Evolutionary conservation across 1,140 invertebrate genomes (phyloP), one percentile per base, ranked within the genome.

Genomic region (Aphis craccivora): DNA sequence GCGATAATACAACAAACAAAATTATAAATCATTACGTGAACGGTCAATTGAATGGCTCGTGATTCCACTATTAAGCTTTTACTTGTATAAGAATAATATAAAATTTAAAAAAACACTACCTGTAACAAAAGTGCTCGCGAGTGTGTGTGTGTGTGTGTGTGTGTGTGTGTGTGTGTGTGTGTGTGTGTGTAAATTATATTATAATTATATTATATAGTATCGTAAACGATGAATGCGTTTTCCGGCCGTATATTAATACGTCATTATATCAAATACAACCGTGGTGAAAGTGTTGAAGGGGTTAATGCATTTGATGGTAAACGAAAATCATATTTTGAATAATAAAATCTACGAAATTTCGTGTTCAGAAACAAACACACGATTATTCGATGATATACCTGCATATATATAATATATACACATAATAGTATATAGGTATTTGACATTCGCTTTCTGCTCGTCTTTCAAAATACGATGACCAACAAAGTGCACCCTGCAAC

Each of bases 11-110:
- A 40, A n/a, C 37, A 23, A 35, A 91, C 60, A 30, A 76, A 81
- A 35, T 88, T 45, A 51, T 88, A 76, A n/a, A 40, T 25, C 60
- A 81, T 91, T 91, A 76, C 90, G 60, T 91, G 60, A 91, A n/a
- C 60, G 53, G 60, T 91, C 90, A 91, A 81, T n/a, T 81, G 90
- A 67, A 91, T n/a, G 35, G n/a, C 40, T 91, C 90, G 90, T 91
- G 90, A 91, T 91, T 76, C 43, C 30, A n/a, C 43, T 35, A 91
- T 91, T 91, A 91, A 81, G 90, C 60, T n/a, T 91, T 83, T 81
- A 91, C 35, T 67, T 37, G 88, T 48, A 20, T 43, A 25, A 37
- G n/a, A 89, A 22, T 67, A 30, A 51, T 40, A 67, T 35, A 8
- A 30, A 18, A 76, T 76, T 76, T 76, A 76, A 76, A 76, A 45